These are phyloP conservation scores for Protonemura montana DNA, from an alignment of 2,888 invertebrate species.

Conservation along the genomic window DNA sequence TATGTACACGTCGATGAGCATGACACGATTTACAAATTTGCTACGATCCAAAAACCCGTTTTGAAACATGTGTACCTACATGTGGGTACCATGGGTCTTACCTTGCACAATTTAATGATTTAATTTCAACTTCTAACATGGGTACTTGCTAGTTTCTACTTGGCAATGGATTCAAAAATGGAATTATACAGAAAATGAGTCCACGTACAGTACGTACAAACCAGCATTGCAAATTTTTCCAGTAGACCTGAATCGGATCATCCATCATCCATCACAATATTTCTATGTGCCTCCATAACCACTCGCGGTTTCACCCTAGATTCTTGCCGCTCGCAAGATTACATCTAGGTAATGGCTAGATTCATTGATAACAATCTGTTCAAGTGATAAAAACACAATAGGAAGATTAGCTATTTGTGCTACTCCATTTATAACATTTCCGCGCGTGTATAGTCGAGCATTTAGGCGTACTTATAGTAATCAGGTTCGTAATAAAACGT, in stretches of 20 bases:
- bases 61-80: not conserved
- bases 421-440: not conserved
- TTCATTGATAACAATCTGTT: not conserved
- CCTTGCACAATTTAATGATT: not conserved
- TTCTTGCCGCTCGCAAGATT: not conserved
- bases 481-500: not conserved
- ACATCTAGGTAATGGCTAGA: not conserved
- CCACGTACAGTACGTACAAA: no score
- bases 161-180: no score
- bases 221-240: no score
- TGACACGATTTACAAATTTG: no score
- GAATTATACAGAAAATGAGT: no score
- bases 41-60: not conserved
- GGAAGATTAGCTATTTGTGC: not conserved
- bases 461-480: not conserved
- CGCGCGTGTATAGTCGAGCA: not conserved
- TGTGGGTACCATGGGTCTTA: not conserved
- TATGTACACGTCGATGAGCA: no score
- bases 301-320: not conserved
- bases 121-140: no score
- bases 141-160: no score
- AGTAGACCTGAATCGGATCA: no score
- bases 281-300: no score
- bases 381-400: not conserved
- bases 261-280: no score